Conservation (phyloP, 2,113 vertebrate species). For the Arenaria interpres region DNA sequence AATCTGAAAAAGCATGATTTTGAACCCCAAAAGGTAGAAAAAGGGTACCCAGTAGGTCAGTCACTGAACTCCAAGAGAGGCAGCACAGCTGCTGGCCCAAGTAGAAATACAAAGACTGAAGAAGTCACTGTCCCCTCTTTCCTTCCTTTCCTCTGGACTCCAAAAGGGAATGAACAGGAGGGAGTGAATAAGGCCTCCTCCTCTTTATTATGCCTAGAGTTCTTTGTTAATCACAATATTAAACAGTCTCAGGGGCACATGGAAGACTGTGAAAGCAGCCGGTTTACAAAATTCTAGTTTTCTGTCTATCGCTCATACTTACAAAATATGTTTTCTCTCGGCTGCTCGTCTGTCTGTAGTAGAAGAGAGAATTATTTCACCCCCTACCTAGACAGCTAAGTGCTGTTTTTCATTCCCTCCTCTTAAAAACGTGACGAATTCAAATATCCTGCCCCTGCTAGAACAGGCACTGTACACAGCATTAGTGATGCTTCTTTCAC, state of each 20-base stretch:
- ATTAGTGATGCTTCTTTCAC: neutral
- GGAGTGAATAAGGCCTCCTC: neutral
- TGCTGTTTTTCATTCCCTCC: neutral
- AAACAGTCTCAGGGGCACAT: accelerated
- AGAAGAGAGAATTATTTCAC: neutral
- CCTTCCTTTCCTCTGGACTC: neutral
- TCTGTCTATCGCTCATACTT: neutral
- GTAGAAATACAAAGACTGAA: neutral
- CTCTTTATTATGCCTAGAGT: neutral
- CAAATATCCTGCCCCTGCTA: neutral
- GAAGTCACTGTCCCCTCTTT: neutral
- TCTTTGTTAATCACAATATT: neutral
- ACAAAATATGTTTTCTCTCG: neutral
- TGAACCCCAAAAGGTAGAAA: neutral
- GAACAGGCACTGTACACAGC: neutral
- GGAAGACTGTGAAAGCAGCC: neutral
- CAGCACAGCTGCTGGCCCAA: neutral
- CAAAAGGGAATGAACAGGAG: neutral
- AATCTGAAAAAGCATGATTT: neutral
- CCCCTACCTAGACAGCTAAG: neutral
- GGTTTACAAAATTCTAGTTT: neutral
- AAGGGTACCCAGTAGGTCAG: neutral
- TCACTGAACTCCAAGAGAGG: neutral
- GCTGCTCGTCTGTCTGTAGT: neutral
- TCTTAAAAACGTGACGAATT: neutral